Percentiles rank a stretch among this genome's conserved stretches.
These are phyloP conservation scores for Podarcis muralis DNA, from an alignment of 2,113 vertebrate genomes.

Conservation along the genomic window DNA sequence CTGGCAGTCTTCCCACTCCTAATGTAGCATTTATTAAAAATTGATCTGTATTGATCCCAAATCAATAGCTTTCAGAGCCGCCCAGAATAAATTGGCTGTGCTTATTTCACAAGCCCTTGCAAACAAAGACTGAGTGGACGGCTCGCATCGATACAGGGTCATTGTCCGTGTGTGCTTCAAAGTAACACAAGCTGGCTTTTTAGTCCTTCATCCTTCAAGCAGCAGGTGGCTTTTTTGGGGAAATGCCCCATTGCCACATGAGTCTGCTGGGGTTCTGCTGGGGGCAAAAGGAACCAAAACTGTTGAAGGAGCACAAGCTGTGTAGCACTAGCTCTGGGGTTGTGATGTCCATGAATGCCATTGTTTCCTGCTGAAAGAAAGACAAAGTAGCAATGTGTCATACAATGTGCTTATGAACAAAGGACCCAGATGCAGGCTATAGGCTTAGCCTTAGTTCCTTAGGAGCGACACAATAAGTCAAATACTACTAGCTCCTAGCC, in stretches of 20 bases:
- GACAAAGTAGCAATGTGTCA: background rate
- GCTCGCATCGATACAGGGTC: background rate
- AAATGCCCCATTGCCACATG: background rate
- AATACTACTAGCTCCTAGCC: background rate
- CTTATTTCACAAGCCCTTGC: background rate
- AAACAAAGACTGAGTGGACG: background rate
- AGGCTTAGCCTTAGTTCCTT: background rate
- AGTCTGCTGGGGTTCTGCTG: background rate
- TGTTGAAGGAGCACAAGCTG: background rate
- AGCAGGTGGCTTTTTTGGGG: background rate
- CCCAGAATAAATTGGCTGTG: background rate
- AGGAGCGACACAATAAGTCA: background rate
- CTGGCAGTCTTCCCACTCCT: background rate
- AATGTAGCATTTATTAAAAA: background rate
- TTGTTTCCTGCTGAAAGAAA: background rate
- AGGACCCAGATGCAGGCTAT: background rate
- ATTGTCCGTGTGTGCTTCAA: background rate
- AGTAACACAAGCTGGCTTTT: too few species aligned
- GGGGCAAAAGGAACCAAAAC: background rate
- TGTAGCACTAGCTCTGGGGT: too few species aligned
- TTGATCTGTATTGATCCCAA: background rate
- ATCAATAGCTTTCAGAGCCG: background rate
- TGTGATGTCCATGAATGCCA: too few species aligned
- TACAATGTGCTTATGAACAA: background rate
- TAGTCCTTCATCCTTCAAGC: background rate